Percentiles rank a stretch among this genome's conserved stretches.
These are phyloP conservation scores for Phodopus roborovskii DNA, from an alignment of 2,113 vertebrate genomes.

Conservation along the genomic window DNA sequence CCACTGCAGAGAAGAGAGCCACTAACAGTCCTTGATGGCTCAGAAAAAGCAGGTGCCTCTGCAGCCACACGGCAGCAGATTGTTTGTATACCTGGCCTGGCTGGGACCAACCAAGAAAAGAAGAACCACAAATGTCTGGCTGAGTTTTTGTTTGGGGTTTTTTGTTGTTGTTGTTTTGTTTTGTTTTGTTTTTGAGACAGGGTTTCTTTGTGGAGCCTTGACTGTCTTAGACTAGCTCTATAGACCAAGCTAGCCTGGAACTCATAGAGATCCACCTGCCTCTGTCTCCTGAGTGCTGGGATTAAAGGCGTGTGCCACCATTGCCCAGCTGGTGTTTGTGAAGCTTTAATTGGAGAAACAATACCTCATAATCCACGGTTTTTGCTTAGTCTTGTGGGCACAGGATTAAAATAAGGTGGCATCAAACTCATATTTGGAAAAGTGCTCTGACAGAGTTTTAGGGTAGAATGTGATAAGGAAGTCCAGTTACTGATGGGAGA, in stretches of 20 bases:
- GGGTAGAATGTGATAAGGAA: not conserved
- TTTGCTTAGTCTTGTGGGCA: not conserved
- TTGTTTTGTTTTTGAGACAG: not conserved
- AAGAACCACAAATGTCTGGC: not conserved
- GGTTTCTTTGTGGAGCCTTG: not conserved
- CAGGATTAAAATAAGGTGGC: not conserved
- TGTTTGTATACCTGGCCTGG: not conserved
- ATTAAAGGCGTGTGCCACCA: not conserved
- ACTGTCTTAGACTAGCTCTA: not conserved
- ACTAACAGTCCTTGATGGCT: not conserved
- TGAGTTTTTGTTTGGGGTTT: not conserved
- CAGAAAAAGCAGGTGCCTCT: not conserved
- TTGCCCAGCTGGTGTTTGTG: not conserved
- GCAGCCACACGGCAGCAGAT: not conserved
- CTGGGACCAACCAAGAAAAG: not conserved
- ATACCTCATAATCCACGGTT: not conserved
- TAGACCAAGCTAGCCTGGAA: not conserved
- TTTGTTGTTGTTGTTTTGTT: too few species aligned
- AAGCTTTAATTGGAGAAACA: not conserved
- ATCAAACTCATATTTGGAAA: not conserved
- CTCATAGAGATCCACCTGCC: not conserved
- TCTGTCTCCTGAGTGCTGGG: not conserved
- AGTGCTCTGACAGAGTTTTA: not conserved
- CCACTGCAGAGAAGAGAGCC: not conserved
- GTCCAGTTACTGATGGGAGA: not conserved